Evolutionary conservation across 2,888 invertebrate genomes (phyloP), one percentile per base, ranked within the genome.

Genomic region (Iselma pallidipennis): DNA sequence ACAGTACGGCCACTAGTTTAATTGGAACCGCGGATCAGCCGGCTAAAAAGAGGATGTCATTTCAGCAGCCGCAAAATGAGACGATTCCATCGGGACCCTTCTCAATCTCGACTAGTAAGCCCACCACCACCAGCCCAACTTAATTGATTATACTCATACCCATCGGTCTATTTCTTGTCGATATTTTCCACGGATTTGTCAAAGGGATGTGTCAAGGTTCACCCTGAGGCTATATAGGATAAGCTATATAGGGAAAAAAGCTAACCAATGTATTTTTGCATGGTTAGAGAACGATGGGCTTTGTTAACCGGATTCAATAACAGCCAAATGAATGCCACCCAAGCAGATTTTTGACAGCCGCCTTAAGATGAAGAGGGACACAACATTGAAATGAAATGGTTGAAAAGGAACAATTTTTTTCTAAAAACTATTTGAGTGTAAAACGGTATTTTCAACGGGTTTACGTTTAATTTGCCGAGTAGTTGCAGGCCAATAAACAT

Each of bases 31-130:
- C 79, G 79, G 80, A 80, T 80, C 78, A 79, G 77, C 73, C 71
- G 74, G 76, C 77, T 79, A 79, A 80, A 80, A 80, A 79, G 80
- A 79, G 80, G 78, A 79, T 79, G 79, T 79, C 79, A 79, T 80
- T 80, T 78, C 78, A 74, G 72, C 76, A 76, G 75, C 77, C 74
- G 71, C 75, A 77, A 78, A 77, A 78, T 75, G 76, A 77, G 76
- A 74, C 74, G 74, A 76, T 74, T 75, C 76, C 74, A 69, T 68
- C 68, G 76, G 74, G 76, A 76, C 74, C 76, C 75, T 67, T 67
- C 67, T 68, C 69, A 69, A 70, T 70, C 68, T 69, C 66, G 59
- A 52, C 59, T 59, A 45, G 7, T 16, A 14, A 26, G 14, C 25
- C 26, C 28, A 28, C 29, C 25, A 19, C 26, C 7, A 28, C 26